Evolutionary conservation across 2,113 vertebrate genomes (phyloP).

Genomic region (Dipodomys spectabilis): DNA sequence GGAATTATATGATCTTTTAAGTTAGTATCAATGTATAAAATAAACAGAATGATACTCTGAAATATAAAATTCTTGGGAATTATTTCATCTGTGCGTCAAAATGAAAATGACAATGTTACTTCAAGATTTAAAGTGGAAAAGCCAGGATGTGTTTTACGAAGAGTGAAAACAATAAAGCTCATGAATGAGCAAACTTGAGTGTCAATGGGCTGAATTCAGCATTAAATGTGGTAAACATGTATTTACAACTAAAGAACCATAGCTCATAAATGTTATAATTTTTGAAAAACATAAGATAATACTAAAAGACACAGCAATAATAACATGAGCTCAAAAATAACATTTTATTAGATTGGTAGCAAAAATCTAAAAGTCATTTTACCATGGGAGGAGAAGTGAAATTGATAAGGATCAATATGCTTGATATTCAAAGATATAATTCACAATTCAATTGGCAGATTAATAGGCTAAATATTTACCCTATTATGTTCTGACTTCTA

Average conservation of each 20-base stretch:
- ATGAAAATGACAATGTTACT: neutral
- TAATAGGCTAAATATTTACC: neutral
- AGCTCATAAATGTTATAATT: conserved; percentile 14
- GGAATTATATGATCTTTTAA: conserved; percentile 18
- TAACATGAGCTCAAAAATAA: conserved; percentile 30
- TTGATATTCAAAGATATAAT: conserved; percentile 32
- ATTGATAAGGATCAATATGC: neutral
- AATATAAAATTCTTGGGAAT: conserved; percentile 16
- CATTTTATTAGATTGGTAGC: neutral
- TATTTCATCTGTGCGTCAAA: neutral
- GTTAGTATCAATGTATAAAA: conserved; percentile 41
- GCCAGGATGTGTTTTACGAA: neutral
- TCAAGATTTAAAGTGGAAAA: neutral
- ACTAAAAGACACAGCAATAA: conserved; percentile 22
- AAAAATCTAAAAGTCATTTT: neutral
- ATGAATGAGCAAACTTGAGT: conserved; percentile 45
- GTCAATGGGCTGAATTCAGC: conserved; percentile 13
- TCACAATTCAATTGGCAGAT: neutral
- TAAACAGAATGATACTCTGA: conserved; percentile 30
- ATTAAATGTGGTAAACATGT: conserved; percentile 52
- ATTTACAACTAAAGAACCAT: conserved; percentile 51
- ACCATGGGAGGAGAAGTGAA: neutral
- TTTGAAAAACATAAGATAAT: conserved; percentile 47
- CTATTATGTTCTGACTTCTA: neutral
- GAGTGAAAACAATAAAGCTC: neutral